These are phyloP conservation scores for Polypterus senegalus DNA, from an alignment of 2,113 vertebrate genomes.

Conservation along the genomic window DNA sequence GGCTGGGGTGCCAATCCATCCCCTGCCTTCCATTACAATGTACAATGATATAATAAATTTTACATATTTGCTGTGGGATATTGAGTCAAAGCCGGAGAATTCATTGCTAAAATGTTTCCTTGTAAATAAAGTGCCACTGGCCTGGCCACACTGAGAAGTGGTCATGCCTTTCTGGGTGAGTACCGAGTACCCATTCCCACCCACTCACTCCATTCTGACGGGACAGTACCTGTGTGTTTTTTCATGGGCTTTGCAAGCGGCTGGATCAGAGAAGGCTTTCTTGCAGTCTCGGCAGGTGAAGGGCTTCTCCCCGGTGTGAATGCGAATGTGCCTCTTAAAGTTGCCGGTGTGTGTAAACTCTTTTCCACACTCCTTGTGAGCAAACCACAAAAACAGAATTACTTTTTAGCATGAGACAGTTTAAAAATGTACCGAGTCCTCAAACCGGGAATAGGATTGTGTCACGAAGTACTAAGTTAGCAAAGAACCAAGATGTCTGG, in stretches of 20 bases:
- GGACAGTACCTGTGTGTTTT: conserved; percentile 77
- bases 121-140: no score
- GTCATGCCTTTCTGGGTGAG: neutral
- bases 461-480: no score
- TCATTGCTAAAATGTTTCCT: neutral
- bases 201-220: neutral
- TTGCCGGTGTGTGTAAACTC: conserved; percentile 94
- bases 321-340: conserved; percentile 92
- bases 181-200: neutral
- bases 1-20: no score
- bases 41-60: no score
- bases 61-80: no score
- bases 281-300: conserved; percentile 86
- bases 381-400: neutral
- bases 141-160: neutral
- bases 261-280: conserved; percentile 90
- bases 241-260: conserved; percentile 93
- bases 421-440: no score
- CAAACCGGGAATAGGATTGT: no score
- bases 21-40: no score
- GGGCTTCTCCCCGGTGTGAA: conserved; percentile 92
- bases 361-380: conserved; percentile 78
- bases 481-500: no score
- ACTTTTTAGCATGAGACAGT: no score
- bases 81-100: neutral